These are phyloP conservation scores for Lamellibrachia columna DNA, from an alignment of 2,888 invertebrate genomes.

Conservation along the genomic window DNA sequence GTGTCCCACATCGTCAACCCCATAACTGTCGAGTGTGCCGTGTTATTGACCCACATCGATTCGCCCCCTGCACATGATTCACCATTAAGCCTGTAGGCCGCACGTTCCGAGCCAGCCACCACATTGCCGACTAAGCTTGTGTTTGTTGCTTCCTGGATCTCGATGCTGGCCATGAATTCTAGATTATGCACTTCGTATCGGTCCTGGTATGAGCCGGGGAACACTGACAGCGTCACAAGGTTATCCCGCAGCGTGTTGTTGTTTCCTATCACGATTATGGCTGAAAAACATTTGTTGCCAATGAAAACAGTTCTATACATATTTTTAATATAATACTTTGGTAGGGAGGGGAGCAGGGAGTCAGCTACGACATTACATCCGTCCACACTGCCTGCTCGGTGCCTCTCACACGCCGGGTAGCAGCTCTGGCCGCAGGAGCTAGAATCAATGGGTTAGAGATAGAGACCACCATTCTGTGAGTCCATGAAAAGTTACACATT, in stretches of 20 bases:
- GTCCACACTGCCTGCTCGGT: too few relatives aligned
- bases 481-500: too few relatives aligned
- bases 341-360: too few relatives aligned
- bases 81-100: neutral
- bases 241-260: constrained; percentile 44
- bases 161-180: constrained; percentile 48
- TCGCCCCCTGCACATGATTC: neutral
- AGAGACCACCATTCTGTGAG: too few relatives aligned
- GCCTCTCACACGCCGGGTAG: too few relatives aligned
- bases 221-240: constrained; percentile 49
- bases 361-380: too few relatives aligned
- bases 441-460: too few relatives aligned
- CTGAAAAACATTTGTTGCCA: constrained; percentile 37
- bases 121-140: constrained; percentile 1
- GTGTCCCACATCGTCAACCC: too few relatives aligned
- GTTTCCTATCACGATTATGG: constrained; percentile 41
- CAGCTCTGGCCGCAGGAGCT: too few relatives aligned
- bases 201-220: constrained; percentile 52
- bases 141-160: constrained; percentile 33
- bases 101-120: neutral
- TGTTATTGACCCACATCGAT: too few relatives aligned
- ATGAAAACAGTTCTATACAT: neutral
- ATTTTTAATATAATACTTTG: neutral
- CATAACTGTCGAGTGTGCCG: too few relatives aligned
- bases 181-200: constrained; percentile 45